Evolutionary conservation across 2,797 vertebrate genomes (phyloP), one percentile per base, ranked within the genome.

Genomic region (Sparus aurata): DNA sequence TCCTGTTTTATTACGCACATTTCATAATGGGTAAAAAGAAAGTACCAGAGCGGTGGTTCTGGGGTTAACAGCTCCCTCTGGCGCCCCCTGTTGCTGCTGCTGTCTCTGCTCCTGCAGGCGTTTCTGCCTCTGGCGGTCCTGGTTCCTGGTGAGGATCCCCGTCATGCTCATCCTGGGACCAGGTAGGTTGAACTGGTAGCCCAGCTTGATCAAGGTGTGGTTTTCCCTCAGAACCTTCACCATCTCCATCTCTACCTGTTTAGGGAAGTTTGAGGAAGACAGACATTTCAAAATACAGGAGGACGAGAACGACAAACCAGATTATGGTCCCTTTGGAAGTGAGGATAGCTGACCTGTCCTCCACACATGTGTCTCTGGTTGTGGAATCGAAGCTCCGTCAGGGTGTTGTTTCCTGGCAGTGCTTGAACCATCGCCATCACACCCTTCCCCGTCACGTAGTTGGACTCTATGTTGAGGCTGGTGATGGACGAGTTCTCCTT

Each of bases 131-230:
- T 98, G 97, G n/a, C 95, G 95, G 91, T 99, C 98, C 95, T 98
- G 97, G 80, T 99, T 99, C 81, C 98, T 96, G 58, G 98, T 99
- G 66, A 99, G 88, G 63, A 99, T 97, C 82, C 97, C 96, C 0
- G 98, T 99, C 96, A 99, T 99, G 90, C 97, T 98, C 96, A 99
- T 98, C 63, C 98, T 95, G 82, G 98, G 98, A 38, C 98, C 98
- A 13, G 98, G 96, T 7, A 99, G 96, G 85, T 98, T 97, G 83
- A 99, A 99, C 85, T 99, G 98, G 90, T 99, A 99, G 3, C 98
- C 98, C 62, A 99, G 89, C 82, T 98, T 97, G 80, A 99, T 95
- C 89, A 99, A 84, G 9, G 96, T 98, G 63, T 93, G 92, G 91
- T 99, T 99, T 62, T 98, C 97, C 87, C 95, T 96, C 82, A 99